Conservation (phyloP, 92 coral and sea anemone genomes). For the Porites lobata region DNA sequence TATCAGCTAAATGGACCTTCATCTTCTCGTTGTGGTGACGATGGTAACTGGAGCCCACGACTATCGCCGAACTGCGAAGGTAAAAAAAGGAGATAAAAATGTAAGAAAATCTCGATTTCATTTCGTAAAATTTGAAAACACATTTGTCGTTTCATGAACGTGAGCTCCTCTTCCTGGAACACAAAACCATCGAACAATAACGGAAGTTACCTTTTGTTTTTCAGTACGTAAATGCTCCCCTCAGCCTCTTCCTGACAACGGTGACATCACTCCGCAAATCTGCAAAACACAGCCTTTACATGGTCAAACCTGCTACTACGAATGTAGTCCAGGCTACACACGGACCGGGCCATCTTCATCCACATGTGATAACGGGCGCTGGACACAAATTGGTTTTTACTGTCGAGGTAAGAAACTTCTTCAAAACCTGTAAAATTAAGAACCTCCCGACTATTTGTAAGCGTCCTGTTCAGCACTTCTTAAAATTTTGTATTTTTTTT, state of each 20-base stretch:
- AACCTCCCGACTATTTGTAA: too few species aligned
- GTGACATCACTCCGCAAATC: slow-evolving; percentile 20
- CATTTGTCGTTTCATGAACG: too few species aligned
- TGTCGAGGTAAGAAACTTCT: slow-evolving; percentile 33
- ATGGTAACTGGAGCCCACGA: slow-evolving; percentile 13
- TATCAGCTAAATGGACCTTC: slow-evolving; percentile 15
- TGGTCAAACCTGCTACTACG: slow-evolving; percentile 19
- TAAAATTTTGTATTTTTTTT: too few species aligned
- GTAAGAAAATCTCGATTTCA: too few species aligned
- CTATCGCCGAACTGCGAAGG: slow-evolving; percentile 21
- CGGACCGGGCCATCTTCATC: slow-evolving; percentile 21
- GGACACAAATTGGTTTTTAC: slow-evolving; percentile 39
- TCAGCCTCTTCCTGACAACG: slow-evolving; percentile 13
- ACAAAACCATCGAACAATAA: too few species aligned
- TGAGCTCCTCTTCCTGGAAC: too few species aligned
- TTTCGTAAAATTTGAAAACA: too few species aligned
- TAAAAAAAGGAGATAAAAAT: neutral
- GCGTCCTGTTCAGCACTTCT: too few species aligned
- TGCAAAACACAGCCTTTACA: slow-evolving; percentile 50
- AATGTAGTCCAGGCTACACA: slow-evolving; percentile 56
- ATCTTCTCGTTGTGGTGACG: neutral
- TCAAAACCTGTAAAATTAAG: too few species aligned
- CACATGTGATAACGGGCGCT: slow-evolving; percentile 44
- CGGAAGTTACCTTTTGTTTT: neutral
- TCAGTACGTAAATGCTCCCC: slow-evolving; percentile 22